phyloP scores from a whole-genome alignment of 2,888 invertebrate genomes.

The Andrena hattorfiana region DNA sequence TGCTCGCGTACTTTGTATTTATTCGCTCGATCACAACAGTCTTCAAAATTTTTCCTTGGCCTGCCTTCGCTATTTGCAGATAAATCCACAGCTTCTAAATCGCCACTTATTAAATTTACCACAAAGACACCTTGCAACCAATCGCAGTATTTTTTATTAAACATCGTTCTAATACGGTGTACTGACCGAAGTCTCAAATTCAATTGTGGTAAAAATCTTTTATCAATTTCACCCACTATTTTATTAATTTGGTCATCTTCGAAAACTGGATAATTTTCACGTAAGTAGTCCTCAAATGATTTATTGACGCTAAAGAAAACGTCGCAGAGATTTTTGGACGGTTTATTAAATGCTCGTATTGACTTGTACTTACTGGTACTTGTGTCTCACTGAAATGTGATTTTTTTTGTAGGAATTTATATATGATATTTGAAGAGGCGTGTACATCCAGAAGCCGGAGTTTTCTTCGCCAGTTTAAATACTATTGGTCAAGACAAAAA shows the following conservation, averaged over 20 bases:
- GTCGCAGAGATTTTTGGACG: not conserved
- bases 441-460: no score
- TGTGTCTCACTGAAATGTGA: no score
- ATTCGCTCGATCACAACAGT: not conserved
- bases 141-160: not conserved
- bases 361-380: no score
- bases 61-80: not conserved
- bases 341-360: no score
- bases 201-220: not conserved
- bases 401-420: no score
- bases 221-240: not conserved
- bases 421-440: no score
- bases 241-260: not conserved
- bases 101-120: not conserved
- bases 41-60: conserved; percentile 1
- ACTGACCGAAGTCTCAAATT: not conserved
- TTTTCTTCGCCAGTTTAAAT: no score
- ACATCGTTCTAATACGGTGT: not conserved
- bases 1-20: not conserved
- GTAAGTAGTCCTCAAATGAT: not conserved
- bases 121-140: not conserved
- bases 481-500: no score
- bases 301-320: not conserved
- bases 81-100: not conserved
- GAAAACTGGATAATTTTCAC: not conserved